Conservation (phyloP, 2,888 invertebrate species). For the Venustoraphidia nigricollis region DNA sequence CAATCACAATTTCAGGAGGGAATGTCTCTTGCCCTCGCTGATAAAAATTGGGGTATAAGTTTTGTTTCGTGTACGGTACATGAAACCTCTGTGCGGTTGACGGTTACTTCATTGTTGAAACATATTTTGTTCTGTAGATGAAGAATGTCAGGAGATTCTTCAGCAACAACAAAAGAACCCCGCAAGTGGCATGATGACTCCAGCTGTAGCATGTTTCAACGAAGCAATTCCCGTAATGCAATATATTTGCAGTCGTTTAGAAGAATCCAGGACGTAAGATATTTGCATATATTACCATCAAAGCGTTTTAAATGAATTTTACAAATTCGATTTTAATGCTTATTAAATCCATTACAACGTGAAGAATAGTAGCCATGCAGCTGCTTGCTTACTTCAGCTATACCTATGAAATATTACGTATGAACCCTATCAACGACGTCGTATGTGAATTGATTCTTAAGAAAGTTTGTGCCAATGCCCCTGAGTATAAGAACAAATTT, state of each 20-base stretch:
- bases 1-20: too few species aligned
- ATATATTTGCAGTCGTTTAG: conserved; percentile 70
- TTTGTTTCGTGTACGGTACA: too few species aligned
- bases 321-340: too few species aligned
- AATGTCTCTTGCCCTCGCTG: too few species aligned
- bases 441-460: too few species aligned
- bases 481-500: neutral
- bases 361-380: neutral
- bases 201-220: conserved; percentile 73
- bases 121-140: conserved; percentile 35
- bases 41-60: too few species aligned
- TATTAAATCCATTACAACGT: neutral
- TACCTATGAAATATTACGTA: too few species aligned
- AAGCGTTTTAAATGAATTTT: neutral
- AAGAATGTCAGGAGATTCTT: conserved; percentile 58
- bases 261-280: conserved; percentile 61
- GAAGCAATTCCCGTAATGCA: conserved; percentile 84
- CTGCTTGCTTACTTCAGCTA: too few species aligned
- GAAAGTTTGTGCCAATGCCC: too few species aligned
- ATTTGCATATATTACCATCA: neutral
- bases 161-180: conserved; percentile 32
- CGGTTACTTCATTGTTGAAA: neutral
- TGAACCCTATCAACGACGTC: too few species aligned
- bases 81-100: too few species aligned
- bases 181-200: conserved; percentile 35